Percentiles rank a stretch among this genome's conserved stretches.
phyloP scores from a whole-genome alignment of 2,888 invertebrate genomes.

The Julus scanicus region DNA sequence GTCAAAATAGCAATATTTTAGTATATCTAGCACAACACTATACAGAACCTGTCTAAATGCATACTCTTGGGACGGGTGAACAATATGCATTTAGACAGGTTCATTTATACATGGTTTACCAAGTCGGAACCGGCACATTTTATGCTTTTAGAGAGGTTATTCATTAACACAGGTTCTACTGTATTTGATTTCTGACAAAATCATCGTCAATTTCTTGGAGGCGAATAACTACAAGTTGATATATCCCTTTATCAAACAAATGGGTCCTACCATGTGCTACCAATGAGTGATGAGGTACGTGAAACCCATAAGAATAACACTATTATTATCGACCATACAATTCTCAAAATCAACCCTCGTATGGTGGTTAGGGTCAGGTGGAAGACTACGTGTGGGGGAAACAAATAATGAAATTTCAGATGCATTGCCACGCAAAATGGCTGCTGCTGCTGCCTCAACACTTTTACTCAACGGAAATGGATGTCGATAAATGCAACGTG shows the following conservation, averaged over 20 bases:
- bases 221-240: too few species aligned
- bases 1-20: not conserved
- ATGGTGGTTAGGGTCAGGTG: constrained; percentile 3
- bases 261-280: constrained; percentile 14
- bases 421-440: not conserved
- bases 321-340: not conserved
- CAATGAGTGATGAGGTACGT: constrained; percentile 5
- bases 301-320: not conserved
- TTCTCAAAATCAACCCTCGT: constrained; percentile 3
- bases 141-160: too few species aligned
- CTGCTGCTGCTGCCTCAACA: not conserved
- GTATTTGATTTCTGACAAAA: too few species aligned
- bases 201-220: not conserved
- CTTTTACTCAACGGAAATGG: constrained; percentile 26
- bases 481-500: not conserved
- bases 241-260: not conserved
- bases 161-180: too few species aligned
- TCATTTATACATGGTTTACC: too few species aligned
- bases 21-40: not conserved
- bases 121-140: too few species aligned
- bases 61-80: too few species aligned
- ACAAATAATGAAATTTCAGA: constrained; percentile 15
- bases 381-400: not conserved
- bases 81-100: too few species aligned
- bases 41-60: too few species aligned